Conservation (phyloP, 2,113 vertebrate genomes). For the Thamnophis sirtalis region DNA sequence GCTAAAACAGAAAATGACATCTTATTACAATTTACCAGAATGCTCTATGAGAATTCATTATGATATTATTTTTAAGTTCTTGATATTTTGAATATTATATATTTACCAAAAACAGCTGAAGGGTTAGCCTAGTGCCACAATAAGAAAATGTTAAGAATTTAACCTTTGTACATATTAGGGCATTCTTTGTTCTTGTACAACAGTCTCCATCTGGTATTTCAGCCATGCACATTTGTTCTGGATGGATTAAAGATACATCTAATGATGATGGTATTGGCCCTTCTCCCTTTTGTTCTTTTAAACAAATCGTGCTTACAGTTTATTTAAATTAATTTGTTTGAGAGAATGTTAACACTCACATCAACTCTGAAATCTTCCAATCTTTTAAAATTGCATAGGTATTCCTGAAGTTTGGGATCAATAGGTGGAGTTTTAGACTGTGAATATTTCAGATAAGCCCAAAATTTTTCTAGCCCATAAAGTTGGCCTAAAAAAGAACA, state of each 20-base stretch:
- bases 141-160: background rate
- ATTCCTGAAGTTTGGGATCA: conserved; percentile 85
- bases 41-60: background rate
- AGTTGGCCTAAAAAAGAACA: conserved; percentile 81
- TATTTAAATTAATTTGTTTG: background rate
- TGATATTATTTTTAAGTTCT: background rate
- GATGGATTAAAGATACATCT: background rate
- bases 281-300: background rate
- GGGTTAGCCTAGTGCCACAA: background rate
- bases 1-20: conserved; percentile 70
- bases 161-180: background rate
- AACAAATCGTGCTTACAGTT: background rate
- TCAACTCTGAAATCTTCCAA: conserved; percentile 96
- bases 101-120: background rate
- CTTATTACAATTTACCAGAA: background rate
- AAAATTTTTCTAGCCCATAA: conserved; percentile 97
- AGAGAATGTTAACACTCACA: conserved; percentile 69
- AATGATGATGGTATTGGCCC: background rate
- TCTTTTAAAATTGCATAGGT: conserved; percentile 86
- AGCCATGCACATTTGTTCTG: background rate
- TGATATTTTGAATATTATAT: background rate
- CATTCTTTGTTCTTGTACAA: background rate
- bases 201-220: background rate
- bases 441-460: conserved; percentile 95
- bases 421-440: conserved; percentile 78